phyloP scores from a whole-genome alignment of 2,888 invertebrate genomes.

The Drosophila pseudotalamancana region DNA sequence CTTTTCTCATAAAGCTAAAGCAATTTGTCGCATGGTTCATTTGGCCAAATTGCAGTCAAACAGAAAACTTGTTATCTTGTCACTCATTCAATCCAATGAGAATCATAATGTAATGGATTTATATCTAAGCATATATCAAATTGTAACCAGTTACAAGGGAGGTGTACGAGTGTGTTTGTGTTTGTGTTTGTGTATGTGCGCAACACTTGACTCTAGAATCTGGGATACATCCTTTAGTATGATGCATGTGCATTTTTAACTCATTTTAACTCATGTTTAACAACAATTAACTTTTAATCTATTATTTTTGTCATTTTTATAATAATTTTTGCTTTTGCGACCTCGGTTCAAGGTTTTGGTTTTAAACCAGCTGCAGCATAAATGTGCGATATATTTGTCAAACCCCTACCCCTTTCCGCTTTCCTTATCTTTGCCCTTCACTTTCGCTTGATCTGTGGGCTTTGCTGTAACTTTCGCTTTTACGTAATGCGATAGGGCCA shows the following conservation, averaged over 20 bases:
- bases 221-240: constrained; percentile 3
- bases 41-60: constrained; percentile 1
- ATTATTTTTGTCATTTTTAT: background rate
- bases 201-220: constrained; percentile 16
- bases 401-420: background rate
- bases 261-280: constrained; percentile 14
- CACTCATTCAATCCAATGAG: constrained; percentile 10
- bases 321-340: background rate
- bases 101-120: constrained; percentile 5
- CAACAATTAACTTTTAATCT: constrained; percentile 8
- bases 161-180: background rate
- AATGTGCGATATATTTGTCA: constrained; percentile 1
- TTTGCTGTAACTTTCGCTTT: constrained; percentile 17
- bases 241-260: constrained; percentile 18
- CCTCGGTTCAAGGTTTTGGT: constrained; percentile 9
- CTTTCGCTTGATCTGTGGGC: background rate
- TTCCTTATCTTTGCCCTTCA: background rate
- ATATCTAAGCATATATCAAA: constrained; percentile 1
- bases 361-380: background rate
- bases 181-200: constrained; percentile 22
- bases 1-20: background rate
- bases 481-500: constrained; percentile 4
- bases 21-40: constrained; percentile 2
- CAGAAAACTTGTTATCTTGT: constrained; percentile 4
- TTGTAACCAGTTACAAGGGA: constrained; percentile 17